These are phyloP conservation scores for Herpailurus yagouaroundi DNA, from an alignment of 2,113 vertebrate species.

Conservation along the genomic window DNA sequence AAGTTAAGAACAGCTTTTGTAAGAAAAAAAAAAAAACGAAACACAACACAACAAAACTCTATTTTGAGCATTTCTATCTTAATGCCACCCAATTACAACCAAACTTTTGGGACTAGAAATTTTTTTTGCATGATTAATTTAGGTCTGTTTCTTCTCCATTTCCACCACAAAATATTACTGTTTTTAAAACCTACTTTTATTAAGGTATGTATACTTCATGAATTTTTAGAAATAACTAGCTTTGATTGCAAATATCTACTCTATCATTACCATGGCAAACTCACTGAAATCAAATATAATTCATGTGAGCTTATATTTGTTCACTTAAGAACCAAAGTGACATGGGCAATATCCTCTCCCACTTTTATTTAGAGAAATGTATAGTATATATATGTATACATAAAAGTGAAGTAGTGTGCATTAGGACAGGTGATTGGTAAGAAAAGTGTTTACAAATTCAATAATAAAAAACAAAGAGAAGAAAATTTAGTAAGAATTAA, in stretches of 20 bases:
- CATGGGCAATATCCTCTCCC: rapidly evolving
- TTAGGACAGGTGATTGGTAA: background rate
- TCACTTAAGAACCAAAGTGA: background rate
- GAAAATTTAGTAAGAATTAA: background rate
- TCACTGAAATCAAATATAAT: background rate
- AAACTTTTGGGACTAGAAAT: background rate
- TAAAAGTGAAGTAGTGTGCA: background rate
- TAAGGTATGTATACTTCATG: rapidly evolving
- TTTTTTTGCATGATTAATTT: background rate
- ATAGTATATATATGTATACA: background rate
- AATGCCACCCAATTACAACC: background rate
- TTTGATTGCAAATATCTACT: background rate
- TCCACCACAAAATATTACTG: background rate
- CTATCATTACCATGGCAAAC: background rate
- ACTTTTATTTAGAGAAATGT: background rate
- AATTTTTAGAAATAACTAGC: background rate
- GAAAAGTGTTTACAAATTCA: background rate
- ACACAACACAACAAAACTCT: background rate
- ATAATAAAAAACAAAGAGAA: background rate
- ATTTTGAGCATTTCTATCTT: background rate
- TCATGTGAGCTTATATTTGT: background rate
- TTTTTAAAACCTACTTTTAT: background rate
- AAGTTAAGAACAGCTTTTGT: background rate
- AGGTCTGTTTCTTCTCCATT: background rate
- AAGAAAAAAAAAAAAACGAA: background rate